These are phyloP conservation scores for Phortica magna DNA, from an alignment of 2,888 invertebrate species.

Conservation along the genomic window DNA sequence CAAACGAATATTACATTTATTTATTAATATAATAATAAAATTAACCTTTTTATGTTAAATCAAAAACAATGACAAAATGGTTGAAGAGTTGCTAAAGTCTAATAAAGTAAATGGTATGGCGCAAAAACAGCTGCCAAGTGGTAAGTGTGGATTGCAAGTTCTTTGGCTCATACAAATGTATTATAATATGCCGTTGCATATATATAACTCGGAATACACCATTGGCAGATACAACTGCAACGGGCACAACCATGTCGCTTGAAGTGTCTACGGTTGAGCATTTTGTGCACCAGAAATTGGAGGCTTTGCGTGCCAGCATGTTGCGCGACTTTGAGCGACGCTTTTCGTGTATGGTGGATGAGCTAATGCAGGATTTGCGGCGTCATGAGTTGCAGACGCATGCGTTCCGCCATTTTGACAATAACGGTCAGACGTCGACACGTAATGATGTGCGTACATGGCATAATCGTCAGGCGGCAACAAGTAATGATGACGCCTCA, in stretches of 20 bases:
- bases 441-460: slow-evolving; percentile 44
- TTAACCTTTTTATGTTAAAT: background rate
- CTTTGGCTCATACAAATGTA: background rate
- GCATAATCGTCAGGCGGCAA: slow-evolving; percentile 58
- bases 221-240: background rate
- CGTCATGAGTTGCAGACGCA: slow-evolving; percentile 69
- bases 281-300: slow-evolving; percentile 63
- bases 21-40: background rate
- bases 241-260: background rate
- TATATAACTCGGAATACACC: background rate
- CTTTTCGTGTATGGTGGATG: slow-evolving; percentile 72
- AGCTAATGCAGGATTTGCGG: slow-evolving; percentile 73
- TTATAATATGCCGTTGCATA: background rate
- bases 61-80: slow-evolving; percentile 12
- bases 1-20: background rate
- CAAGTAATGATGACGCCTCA: background rate
- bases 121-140: background rate
- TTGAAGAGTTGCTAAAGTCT: background rate
- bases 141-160: background rate
- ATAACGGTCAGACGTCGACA: slow-evolving; percentile 12
- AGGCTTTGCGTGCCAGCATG: slow-evolving; percentile 65
- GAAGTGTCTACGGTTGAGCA: slow-evolving; percentile 47
- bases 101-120: background rate
- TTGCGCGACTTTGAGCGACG: slow-evolving; percentile 72
- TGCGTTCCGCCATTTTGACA: slow-evolving; percentile 71